phyloP scores from a whole-genome alignment of 2,797 vertebrate species.

The Macropus fuliginosus region DNA sequence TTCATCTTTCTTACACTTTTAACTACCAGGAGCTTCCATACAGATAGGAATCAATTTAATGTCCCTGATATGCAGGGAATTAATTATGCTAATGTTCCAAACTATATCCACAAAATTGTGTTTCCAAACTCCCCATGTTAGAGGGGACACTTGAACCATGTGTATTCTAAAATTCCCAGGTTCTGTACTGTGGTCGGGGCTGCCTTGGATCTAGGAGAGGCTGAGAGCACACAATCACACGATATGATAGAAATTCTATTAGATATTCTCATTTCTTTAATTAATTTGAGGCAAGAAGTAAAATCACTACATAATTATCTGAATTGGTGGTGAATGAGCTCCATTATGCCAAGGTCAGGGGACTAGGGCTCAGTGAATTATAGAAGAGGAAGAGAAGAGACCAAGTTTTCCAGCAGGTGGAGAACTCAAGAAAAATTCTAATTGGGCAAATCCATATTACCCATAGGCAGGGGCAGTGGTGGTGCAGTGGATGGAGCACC shows the following conservation, averaged over 20 bases:
- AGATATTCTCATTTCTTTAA: not conserved
- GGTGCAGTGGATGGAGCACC: no score
- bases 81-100: slow-evolving; percentile 75
- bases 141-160: slow-evolving; percentile 53
- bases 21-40: slow-evolving; percentile 66
- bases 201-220: not conserved
- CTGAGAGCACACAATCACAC: not conserved
- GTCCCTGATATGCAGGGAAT: slow-evolving; percentile 76
- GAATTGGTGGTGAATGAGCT: not conserved
- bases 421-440: not conserved
- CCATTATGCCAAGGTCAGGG: not conserved
- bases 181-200: not conserved
- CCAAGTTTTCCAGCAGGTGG: not conserved
- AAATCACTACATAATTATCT: not conserved
- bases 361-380: not conserved
- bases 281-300: not conserved
- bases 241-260: not conserved
- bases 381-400: not conserved
- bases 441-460: not conserved
- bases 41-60: slow-evolving; percentile 72
- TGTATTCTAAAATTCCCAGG: not conserved
- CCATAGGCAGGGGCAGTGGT: not conserved
- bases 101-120: slow-evolving; percentile 71
- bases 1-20: slow-evolving; percentile 67
- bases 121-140: slow-evolving; percentile 68